Evolutionary conservation across 2,113 vertebrate species (phyloP).

Genomic region (Ibidorhyncha struthersii): DNA sequence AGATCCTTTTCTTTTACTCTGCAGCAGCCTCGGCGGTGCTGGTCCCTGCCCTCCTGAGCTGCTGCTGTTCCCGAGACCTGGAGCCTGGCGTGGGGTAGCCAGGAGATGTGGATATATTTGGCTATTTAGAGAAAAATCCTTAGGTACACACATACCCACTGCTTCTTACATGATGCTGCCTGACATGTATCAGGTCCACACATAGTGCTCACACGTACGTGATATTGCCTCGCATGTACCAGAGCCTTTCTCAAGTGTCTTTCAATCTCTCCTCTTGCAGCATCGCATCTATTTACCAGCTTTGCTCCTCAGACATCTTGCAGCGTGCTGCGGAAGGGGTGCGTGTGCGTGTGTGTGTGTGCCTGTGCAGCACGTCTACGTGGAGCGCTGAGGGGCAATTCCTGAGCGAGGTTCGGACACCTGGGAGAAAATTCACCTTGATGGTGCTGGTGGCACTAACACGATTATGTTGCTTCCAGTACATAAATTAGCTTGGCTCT

Average conservation of each 20-base stretch:
- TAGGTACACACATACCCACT: not conserved
- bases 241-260: not conserved
- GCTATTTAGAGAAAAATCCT: not conserved
- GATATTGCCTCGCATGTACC: not conserved
- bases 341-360: not conserved
- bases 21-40: not conserved
- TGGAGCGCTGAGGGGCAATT: not conserved
- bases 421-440: not conserved
- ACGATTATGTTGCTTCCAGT: not conserved
- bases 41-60: not conserved
- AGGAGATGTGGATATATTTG: not conserved
- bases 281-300: not conserved
- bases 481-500: not conserved
- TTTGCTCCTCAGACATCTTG: not conserved
- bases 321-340: not conserved
- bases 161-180: not conserved
- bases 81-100: not conserved
- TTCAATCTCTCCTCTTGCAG: not conserved
- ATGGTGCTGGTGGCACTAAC: not conserved
- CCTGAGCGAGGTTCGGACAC: not conserved
- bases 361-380: rapidly evolving
- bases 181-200: constrained; percentile 21
- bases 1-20: not conserved
- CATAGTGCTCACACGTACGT: not conserved
- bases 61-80: not conserved